Base-by-base conservation (phyloP, 2,888 invertebrate species). In the Zaprionus lineosus region DNA sequence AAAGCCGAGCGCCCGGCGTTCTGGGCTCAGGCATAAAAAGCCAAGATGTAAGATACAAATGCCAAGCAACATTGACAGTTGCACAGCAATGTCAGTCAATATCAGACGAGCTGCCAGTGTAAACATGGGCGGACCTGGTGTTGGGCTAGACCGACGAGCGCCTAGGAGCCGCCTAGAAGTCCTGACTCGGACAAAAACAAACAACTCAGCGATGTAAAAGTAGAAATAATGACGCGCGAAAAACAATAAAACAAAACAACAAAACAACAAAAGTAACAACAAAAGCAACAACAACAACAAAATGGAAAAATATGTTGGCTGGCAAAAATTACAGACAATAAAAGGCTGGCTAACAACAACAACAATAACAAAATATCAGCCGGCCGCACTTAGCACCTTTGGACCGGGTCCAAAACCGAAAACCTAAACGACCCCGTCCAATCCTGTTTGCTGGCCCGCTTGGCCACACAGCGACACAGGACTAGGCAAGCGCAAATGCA, bases 61-160 rank as follows among this genome's bases (percentile, higher is more conserved):
- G 58, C 11, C 44, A 31, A 34, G 46, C 34, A 67, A 57, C 62
- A 65, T 68, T 69, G 72, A 72, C 72, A 74, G 72, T 77, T 74
- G 74, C 60, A 51, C 62, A 51, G 75, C 69, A 74, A 76, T 85
- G 82, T 86, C 82, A 82, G 69, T 82, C 86, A 85, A 81, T 85
- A 84, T 83, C 85, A 84, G 74, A 66, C 51, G 11, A 37, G 28
- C 43, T 36, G 50, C 26, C 60, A 43, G 50, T 21, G 58, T 56
- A 56, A 59, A 66, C 48, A 51, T n/a, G n/a, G n/a, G n/a, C n/a
- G n/a, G 37, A 47, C 15, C 39, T 46, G 39, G 15, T 11, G 2
- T 8, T 6, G 24, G 6, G 4, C 2, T 8, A 6, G 11, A 24
- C 33, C 2, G 5, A 28, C 12, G 11, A 3, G 24, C 19, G 11